Percentiles rank a stretch among this genome's conserved stretches.
These are phyloP conservation scores for Caenorhabditis sp. DNA, from an alignment of 2,888 invertebrate species.

Conservation along the genomic window DNA sequence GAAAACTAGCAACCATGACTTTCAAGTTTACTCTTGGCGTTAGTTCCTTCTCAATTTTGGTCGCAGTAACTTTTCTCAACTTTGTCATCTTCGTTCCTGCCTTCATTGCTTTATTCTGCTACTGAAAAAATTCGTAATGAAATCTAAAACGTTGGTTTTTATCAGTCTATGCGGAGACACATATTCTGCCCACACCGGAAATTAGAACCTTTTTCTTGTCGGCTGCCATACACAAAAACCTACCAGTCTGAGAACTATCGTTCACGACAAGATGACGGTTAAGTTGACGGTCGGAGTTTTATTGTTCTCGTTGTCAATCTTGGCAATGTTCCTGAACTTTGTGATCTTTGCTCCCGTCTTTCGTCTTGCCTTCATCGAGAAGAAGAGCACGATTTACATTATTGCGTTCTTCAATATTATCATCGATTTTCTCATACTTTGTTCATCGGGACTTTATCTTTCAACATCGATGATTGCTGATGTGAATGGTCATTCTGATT, in stretches of 20 bases:
- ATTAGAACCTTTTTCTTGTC: too few species aligned
- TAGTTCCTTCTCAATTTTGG: neutral
- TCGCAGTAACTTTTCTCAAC: slow-evolving; percentile 19
- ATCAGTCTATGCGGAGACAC: too few species aligned
- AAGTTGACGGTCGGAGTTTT: slow-evolving; percentile 1
- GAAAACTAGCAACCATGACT: too few species aligned
- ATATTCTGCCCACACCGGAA: too few species aligned
- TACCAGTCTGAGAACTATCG: too few species aligned
- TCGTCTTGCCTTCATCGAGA: slow-evolving; percentile 2
- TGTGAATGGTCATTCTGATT: neutral
- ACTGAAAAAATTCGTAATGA: too few species aligned
- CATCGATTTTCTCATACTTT: slow-evolving; percentile 8
- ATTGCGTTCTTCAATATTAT: slow-evolving; percentile 28
- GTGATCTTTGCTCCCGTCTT: slow-evolving; percentile 35
- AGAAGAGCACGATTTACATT: slow-evolving; percentile 14
- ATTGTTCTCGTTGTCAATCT: neutral
- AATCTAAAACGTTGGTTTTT: too few species aligned
- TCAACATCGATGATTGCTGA: neutral
- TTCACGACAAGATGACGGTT: neutral
- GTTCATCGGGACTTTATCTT: neutral
- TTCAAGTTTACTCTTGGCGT: slow-evolving; percentile 16
- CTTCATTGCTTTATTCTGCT: too few species aligned
- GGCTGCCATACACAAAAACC: too few species aligned
- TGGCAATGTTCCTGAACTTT: slow-evolving; percentile 28
- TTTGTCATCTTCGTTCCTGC: slow-evolving; percentile 35